Evolutionary conservation across 2,113 vertebrate genomes (phyloP), one percentile per base, ranked within the genome.

Genomic region (Hucho hucho): DNA sequence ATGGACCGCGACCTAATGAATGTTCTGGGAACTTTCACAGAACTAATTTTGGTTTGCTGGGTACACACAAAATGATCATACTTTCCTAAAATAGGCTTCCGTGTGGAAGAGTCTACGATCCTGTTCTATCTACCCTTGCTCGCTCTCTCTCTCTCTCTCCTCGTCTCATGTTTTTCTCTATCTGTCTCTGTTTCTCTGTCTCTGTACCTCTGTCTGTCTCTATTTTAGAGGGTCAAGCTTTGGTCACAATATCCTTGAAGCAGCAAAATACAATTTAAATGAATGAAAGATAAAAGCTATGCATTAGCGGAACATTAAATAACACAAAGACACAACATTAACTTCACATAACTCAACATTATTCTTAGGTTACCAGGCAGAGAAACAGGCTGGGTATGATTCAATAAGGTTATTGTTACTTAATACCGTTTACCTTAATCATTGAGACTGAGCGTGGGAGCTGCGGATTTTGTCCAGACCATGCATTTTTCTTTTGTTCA

Each of bases 21-120:
- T 3, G 37, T 43, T 43, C 37, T 43, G 37, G 37, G 9, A 43
- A 12, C 37, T 43, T 43, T 43, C 37, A 11, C 37, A 11, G 37
- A 43, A 43, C 0, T 3, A 2, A 43, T 12, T 43, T 3, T 43
- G 37, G 37, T 43, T 43, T 43, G 37, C 37, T 43, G 37, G 37
- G 37, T 58, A 58, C 53, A 66, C 25, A 63, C 12, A 80, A 80
- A 84, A 28, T 22, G 79, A 78, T 83, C 80, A 80, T 87, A 81
- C 90, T 90, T 83, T 87, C 73, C 81, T 80, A 80, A 83, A 87
- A 88, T 83, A 78, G 79, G 69, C 73, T 75, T 83, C 81, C 81
- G 79, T 85, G 78, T 83, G 70, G 59, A 78, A 80, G 20, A 46
- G 69, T 75, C 22, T 11, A 47, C 20, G 58, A 80, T 83, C 58